Evolutionary conservation across 2,113 vertebrate genomes (phyloP).

Genomic region (Passerina amoena): DNA sequence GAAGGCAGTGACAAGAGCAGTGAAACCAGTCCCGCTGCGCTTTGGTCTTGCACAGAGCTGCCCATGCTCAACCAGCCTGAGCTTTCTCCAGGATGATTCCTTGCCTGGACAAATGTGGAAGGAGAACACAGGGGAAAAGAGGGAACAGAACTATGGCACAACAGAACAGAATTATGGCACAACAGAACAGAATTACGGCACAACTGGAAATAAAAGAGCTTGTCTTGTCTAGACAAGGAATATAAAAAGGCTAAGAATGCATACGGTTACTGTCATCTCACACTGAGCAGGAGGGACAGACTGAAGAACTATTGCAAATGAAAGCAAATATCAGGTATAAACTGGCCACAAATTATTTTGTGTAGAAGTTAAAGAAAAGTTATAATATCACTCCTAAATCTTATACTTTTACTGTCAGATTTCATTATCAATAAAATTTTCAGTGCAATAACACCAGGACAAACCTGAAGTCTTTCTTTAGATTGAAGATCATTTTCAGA

Average conservation of each 20-base stretch:
- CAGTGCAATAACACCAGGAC: not conserved
- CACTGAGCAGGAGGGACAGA: not conserved
- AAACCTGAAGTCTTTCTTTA: not conserved
- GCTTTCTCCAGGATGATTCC: not conserved
- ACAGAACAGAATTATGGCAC: no score
- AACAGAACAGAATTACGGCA: no score
- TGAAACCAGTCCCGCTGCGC: rapidly evolving
- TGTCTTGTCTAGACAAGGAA: not conserved
- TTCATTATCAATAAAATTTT: not conserved
- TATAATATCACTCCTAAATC: not conserved
- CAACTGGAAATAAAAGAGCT: not conserved
- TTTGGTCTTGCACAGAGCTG: not conserved
- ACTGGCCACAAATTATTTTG: not conserved
- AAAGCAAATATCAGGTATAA: not conserved
- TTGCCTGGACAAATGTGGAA: not conserved
- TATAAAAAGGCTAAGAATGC: not conserved
- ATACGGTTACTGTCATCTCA: not conserved
- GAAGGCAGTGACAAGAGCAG: not conserved
- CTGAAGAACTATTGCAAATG: not conserved
- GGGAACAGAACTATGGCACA: no score
- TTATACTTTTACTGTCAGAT: not conserved
- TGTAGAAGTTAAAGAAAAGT: not conserved
- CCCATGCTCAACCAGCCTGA: not conserved
- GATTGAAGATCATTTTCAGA: not conserved
- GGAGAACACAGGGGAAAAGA: not conserved